Percentiles rank a stretch among this genome's conserved stretches.
Evolutionary conservation across 1,140 invertebrate genomes (phyloP).

Genomic region (Coboldia fuscipes): DNA sequence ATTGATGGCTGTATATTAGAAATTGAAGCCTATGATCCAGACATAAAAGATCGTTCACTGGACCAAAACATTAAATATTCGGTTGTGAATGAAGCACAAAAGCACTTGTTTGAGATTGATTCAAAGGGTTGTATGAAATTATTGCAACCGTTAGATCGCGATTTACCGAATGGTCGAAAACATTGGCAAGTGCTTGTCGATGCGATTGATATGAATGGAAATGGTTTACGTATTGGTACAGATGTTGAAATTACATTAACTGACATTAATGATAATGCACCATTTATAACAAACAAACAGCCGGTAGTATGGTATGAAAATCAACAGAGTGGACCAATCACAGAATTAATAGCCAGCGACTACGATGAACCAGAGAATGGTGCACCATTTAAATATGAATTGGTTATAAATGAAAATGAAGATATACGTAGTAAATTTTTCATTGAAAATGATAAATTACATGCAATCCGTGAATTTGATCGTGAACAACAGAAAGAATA

Average conservation of each 20-base stretch:
- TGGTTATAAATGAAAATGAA: slow-evolving; percentile 38
- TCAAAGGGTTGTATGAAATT: slow-evolving; percentile 50
- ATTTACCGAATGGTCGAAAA: slow-evolving; percentile 61
- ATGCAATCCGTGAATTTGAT: slow-evolving; percentile 54
- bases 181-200: slow-evolving; percentile 65
- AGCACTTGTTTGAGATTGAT: slow-evolving; percentile 43
- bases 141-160: slow-evolving; percentile 64
- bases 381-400: slow-evolving; percentile 50
- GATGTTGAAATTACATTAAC: slow-evolving; percentile 52
- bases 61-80: slow-evolving; percentile 59
- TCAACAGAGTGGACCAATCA: slow-evolving; percentile 40
- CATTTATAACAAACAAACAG: slow-evolving; percentile 54
- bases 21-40: slow-evolving; percentile 61
- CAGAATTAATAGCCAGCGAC: slow-evolving; percentile 51
- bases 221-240: slow-evolving; percentile 32
- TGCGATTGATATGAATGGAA: slow-evolving; percentile 59
- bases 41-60: slow-evolving; percentile 46
- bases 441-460: slow-evolving; percentile 30
- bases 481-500: slow-evolving; percentile 76
- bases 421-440: slow-evolving; percentile 50
- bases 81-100: slow-evolving; percentile 44
- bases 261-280: slow-evolving; percentile 82
- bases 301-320: slow-evolving; percentile 70
- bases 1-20: slow-evolving; percentile 38
- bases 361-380: slow-evolving; percentile 60